Percentiles rank a stretch among this genome's conserved stretches.
phyloP scores from a whole-genome alignment of 64 coral and sea anemone species.

The Dendrophyllia cribrosa region DNA sequence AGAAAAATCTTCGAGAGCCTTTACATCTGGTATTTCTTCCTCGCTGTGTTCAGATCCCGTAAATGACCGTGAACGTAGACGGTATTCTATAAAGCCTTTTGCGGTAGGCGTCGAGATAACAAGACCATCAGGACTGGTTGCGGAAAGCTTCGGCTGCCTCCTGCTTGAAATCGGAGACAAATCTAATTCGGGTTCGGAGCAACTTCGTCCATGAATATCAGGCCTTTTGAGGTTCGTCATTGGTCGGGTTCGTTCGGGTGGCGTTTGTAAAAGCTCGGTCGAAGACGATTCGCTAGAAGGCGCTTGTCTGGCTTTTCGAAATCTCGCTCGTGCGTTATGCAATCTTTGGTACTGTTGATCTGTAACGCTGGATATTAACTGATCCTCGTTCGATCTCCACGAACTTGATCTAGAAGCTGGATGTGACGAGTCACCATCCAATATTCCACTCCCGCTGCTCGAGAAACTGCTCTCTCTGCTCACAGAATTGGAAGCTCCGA shows the following conservation, averaged over 20 bases:
- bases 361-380: neutral
- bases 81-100: conserved; percentile 31
- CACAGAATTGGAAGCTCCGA: conserved; percentile 21
- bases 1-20: neutral
- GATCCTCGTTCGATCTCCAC: conserved; percentile 21
- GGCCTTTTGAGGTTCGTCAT: conserved; percentile 20
- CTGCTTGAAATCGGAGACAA: conserved; percentile 2
- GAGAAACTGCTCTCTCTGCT: conserved; percentile 52
- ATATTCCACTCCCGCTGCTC: conserved; percentile 15
- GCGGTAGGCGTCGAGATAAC: conserved; percentile 8
- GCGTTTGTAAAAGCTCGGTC: neutral
- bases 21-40: conserved; percentile 6
- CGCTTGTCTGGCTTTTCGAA: conserved; percentile 1
- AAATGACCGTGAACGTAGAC: conserved; percentile 9
- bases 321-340: conserved; percentile 41
- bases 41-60: neutral
- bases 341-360: conserved; percentile 43
- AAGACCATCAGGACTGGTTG: conserved; percentile 6
- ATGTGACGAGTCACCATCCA: neutral
- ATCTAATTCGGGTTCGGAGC: conserved; percentile 7
- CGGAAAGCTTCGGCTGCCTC: neutral
- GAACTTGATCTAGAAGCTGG: conserved; percentile 12
- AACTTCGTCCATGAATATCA: conserved; percentile 37
- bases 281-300: conserved; percentile 17
- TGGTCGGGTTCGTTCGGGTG: neutral